A percentile compares a stretch with the other conserved stretches of the same genome.
These are phyloP conservation scores for Cranoglanis bouderius DNA, from an alignment of 2,113 vertebrate species.

Conservation along the genomic window DNA sequence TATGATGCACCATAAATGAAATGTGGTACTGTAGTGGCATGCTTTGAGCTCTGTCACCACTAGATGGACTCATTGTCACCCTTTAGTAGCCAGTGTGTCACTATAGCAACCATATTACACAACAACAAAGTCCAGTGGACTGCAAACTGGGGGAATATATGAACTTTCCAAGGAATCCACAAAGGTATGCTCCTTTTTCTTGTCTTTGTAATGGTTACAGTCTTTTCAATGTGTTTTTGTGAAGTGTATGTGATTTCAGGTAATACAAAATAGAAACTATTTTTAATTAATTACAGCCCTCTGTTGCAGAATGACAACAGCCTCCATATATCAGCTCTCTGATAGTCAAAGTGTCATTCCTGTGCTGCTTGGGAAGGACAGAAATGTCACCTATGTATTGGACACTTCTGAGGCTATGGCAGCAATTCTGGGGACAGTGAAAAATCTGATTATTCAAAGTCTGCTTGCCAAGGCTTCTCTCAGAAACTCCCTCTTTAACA, in stretches of 20 bases:
- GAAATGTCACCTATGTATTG: conserved; percentile 65
- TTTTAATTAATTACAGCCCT: neutral
- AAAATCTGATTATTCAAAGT: conserved; percentile 66
- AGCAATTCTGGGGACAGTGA: conserved; percentile 60
- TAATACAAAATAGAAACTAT: too few species aligned
- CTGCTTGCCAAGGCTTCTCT: conserved; percentile 65
- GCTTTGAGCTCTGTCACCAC: conserved; percentile 28
- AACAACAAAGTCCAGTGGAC: conserved; percentile 23
- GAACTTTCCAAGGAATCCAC: conserved; percentile 1
- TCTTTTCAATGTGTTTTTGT: neutral
- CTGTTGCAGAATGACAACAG: conserved; percentile 40
- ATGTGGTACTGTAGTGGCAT: neutral
- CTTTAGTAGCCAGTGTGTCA: conserved; percentile 12
- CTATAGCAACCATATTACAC: conserved; percentile 50
- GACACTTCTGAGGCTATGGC: conserved; percentile 65
- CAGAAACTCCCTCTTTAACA: conserved; percentile 70
- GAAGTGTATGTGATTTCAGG: neutral
- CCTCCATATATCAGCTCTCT: conserved; percentile 3
- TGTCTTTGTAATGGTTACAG: neutral
- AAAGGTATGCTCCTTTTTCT: conserved; percentile 31
- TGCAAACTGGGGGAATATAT: neutral
- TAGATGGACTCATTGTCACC: conserved; percentile 35
- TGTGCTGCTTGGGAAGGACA: conserved; percentile 58
- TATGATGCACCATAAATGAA: neutral
- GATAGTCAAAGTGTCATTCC: conserved; percentile 48